Evolutionary conservation across 2,113 vertebrate genomes (phyloP), one percentile per base, ranked within the genome.

Genomic region (Oncorhynchus clarkii): DNA sequence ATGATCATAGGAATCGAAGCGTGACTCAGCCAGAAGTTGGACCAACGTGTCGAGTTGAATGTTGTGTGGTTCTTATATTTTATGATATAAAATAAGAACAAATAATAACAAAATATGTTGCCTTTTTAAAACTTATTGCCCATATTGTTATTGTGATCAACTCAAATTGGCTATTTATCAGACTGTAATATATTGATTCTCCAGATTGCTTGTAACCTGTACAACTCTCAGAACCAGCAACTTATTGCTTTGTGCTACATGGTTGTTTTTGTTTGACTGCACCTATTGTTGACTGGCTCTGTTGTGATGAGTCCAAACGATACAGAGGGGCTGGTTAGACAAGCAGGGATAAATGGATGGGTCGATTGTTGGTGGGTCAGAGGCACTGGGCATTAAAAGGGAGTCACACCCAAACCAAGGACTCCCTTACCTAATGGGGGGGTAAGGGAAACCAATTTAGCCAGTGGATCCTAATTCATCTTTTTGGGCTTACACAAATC

Each of bases 331-430:
- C 20, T 60, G 12, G 59, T 22, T 60, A 49, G 73, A 71, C 31
- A 77, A 78, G 74, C 67, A 70, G 64, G 76, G 82, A 74, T 31
- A 74, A 48, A 51, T 13, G 68, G 57, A 18, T 76, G 77, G 72
- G 78, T 31, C 65, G 59, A 39, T 69, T 29, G 72, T 51, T 51
- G 49, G 49, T 5, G 51, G 51, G 51, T 54, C 51, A 14, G 13
- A 54, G 51, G 14, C 16, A 54, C 51, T 54, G 78, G 60, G 82
- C 48, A 49, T 75, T 87, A 80, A 88, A 86, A 86, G 84, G 83
- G 88, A 87, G 90, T 92, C 89, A 92, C 88, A 87, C 90, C 87
- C 76, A 34, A 68, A 80, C 82, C 89, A 84, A 79, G 87, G 80
- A 82, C 86, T 81, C 75, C 76, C 75, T 34, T 6, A 34, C 31